Percentiles rank a stretch among this genome's conserved stretches.
These are phyloP conservation scores for Cheilosia soror DNA, from an alignment of 2,888 invertebrate genomes.

Conservation along the genomic window DNA sequence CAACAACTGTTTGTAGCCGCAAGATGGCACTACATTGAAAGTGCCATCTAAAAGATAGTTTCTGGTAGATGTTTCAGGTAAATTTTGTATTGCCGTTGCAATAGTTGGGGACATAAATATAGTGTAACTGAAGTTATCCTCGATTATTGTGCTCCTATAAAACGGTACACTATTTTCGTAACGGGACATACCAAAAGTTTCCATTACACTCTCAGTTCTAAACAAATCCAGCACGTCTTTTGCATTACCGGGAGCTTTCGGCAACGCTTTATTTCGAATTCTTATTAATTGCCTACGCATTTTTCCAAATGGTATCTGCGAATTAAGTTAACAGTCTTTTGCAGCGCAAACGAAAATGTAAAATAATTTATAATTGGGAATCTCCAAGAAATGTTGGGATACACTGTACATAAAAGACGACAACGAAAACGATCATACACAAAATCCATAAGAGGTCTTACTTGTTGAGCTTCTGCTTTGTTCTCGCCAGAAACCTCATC, in stretches of 20 bases:
- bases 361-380: neutral
- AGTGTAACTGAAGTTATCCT: conserved; percentile 8
- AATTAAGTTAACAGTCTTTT: neutral
- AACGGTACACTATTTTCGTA: conserved; percentile 25
- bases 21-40: no score
- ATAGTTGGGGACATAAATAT: conserved; percentile 15
- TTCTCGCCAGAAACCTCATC: conserved; percentile 1
- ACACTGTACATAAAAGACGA: conserved; percentile 7
- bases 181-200: conserved; percentile 21
- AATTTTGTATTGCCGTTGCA: conserved; percentile 12
- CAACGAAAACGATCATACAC: conserved; percentile 5
- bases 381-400: conserved; percentile 8
- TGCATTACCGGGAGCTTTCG: conserved; percentile 17
- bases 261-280: conserved; percentile 8
- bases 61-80: neutral
- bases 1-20: neutral
- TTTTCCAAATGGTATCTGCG: conserved; percentile 18
- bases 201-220: conserved; percentile 19
- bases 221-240: conserved; percentile 17
- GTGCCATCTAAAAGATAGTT: no score
- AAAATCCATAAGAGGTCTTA: conserved; percentile 7
- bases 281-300: conserved; percentile 13
- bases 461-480: conserved; percentile 4
- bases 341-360: conserved; percentile 8
- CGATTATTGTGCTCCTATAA: conserved; percentile 17